Percentiles rank a stretch among this genome's conserved stretches.
phyloP scores from a whole-genome alignment of 2,797 vertebrate species.

The Acanthurus tractus region DNA sequence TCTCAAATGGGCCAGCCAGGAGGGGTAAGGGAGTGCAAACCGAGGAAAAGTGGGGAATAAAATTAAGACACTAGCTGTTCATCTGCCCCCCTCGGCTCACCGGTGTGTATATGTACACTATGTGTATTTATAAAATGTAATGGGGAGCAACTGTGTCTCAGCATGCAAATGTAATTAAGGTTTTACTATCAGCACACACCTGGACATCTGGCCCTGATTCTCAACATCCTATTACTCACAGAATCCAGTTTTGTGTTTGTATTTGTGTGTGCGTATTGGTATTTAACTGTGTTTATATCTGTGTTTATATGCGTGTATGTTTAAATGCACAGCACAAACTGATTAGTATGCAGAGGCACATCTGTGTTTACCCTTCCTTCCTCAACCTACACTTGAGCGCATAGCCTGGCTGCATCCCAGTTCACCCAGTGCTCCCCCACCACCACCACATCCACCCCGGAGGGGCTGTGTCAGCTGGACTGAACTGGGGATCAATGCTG shows the following conservation, averaged over 20 bases:
- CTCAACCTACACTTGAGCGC: slow-evolving; percentile 62
- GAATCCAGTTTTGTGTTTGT: slow-evolving; percentile 29
- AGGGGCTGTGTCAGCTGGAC: slow-evolving; percentile 88
- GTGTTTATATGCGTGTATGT: slow-evolving; percentile 24
- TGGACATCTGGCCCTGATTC: slow-evolving; percentile 58
- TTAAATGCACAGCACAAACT: slow-evolving; percentile 31
- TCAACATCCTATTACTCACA: slow-evolving; percentile 30
- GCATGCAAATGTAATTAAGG: slow-evolving; percentile 54
- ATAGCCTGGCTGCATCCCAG: slow-evolving; percentile 82
- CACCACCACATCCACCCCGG: slow-evolving; percentile 72
- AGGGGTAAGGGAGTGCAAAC: slow-evolving; percentile 74
- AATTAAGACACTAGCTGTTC: slow-evolving; percentile 79
- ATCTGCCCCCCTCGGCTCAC: slow-evolving; percentile 69
- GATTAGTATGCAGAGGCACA: slow-evolving; percentile 63
- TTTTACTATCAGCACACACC: slow-evolving; percentile 66
- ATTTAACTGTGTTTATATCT: neutral
- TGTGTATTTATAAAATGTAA: slow-evolving; percentile 42
- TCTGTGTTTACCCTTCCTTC: slow-evolving; percentile 64
- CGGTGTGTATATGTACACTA: slow-evolving; percentile 39
- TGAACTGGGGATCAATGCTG: slow-evolving; percentile 90
- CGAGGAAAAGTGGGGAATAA: slow-evolving; percentile 71
- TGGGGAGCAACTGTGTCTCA: slow-evolving; percentile 29
- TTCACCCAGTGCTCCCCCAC: slow-evolving; percentile 77
- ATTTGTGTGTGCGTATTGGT: slow-evolving; percentile 13
- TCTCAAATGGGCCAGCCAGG: slow-evolving; percentile 59